Base-by-base conservation (phyloP, 2,888 invertebrate genomes). In the Eurois occulta region DNA sequence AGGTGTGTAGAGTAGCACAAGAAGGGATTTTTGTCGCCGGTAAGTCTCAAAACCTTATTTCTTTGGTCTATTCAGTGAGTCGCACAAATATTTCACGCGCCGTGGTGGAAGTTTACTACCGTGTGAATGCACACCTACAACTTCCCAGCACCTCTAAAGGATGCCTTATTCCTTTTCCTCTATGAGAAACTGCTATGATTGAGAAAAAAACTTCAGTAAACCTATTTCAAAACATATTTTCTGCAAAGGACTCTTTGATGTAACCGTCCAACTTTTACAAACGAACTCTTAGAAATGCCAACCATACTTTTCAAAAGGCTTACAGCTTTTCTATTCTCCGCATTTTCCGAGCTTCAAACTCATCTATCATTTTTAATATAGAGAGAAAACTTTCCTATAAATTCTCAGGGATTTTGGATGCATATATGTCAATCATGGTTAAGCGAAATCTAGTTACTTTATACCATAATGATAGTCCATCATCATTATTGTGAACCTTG, bases 321-420 rank as follows among this genome's bases (percentile, higher is more conserved):
- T 52, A 48, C 18, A 64, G 24, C 16, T 18, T 81, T 68, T 81
- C 5, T 46, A 24, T 58, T 11, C 32, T 67, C 28, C 38, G 32
- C 24, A 66, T 66, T 81, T 80, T 70, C 13, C 11, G 43, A 68
- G 21, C 55, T 55, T 21, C 7, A 43, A 38, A 67, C 55, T 64
- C 64, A 64, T 81, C 64, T 18, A 75, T 80, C 79, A 75, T n/a
- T 67, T 69, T 80, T 65, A 68, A 48, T 75, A 38, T 21, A 52
- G 58, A 80, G 18, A 58, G 46, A 21, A 70, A 32, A 58, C 6
- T 52, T 73, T 43, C 80, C 64, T 28, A 48, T 24, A 41, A 16
- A 24, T 16, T 72, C 24, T 67, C 43, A 43, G 18, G n/a, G 7
- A n/a, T 72, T 58, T 41, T 24, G 18, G 24, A 28, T 60, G 43